Percentiles rank a stretch among this genome's conserved stretches.
Conservation (phyloP, 2,888 invertebrate genomes). For the Biston betularia region DNA sequence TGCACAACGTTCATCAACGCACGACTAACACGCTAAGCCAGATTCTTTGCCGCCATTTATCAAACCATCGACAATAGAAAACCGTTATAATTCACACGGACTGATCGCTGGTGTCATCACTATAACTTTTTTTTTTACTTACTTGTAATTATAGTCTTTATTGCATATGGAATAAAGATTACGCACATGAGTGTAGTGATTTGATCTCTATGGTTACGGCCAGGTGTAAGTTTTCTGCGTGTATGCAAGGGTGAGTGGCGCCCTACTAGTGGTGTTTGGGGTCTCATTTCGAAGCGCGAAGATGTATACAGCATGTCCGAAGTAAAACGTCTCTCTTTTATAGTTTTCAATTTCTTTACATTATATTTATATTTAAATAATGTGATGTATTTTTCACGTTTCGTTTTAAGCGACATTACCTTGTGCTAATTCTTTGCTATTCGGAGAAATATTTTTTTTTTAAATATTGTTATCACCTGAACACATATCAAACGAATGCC, state of each 20-base stretch:
- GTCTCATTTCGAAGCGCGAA: constrained; percentile 46
- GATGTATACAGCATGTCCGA: constrained; percentile 62
- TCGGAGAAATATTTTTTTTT: constrained; percentile 3
- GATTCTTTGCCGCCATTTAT: constrained; percentile 47
- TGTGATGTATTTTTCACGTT: neutral
- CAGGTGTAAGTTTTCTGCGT: constrained; percentile 74
- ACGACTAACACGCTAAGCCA: constrained; percentile 37
- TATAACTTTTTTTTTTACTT: constrained; percentile 53
- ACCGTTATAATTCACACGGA: constrained; percentile 73
- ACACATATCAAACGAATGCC: constrained; percentile 20
- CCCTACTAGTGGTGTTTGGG: constrained; percentile 55
- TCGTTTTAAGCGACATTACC: neutral
- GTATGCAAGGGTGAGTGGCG: constrained; percentile 62
- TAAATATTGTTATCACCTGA: constrained; percentile 27
- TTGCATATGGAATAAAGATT: constrained; percentile 23
- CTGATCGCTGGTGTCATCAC: constrained; percentile 59
- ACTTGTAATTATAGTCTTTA: constrained; percentile 40
- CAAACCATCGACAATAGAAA: constrained; percentile 60
- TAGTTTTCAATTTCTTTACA: too few species aligned
- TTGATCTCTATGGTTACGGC: constrained; percentile 84
- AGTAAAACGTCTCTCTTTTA: constrained; percentile 2
- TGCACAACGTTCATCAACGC: constrained; percentile 37
- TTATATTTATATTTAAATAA: neutral
- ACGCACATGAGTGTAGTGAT: constrained; percentile 67
- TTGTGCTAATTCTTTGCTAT: constrained; percentile 23